phyloP scores from a whole-genome alignment of 1,140 invertebrate species.

The Manduca sexta region DNA sequence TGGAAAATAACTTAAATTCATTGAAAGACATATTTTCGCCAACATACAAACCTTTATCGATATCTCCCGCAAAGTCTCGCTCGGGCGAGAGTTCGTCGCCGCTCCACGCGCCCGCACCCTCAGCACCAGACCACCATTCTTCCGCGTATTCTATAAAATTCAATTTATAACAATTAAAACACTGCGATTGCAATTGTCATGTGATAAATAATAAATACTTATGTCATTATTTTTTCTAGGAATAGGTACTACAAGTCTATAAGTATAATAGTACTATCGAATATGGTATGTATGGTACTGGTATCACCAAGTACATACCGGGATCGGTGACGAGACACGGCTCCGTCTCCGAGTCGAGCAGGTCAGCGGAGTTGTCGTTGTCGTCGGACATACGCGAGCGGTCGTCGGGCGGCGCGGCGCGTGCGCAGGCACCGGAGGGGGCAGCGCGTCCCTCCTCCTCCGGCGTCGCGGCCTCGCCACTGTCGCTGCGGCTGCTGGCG shows the following conservation, averaged over 20 bases:
- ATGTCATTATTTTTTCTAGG: neutral
- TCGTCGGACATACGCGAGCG: slow-evolving; percentile 51
- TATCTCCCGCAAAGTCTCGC: slow-evolving; percentile 42
- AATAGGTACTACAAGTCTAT: too few species aligned
- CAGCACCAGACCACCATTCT: slow-evolving; percentile 62
- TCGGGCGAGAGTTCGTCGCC: slow-evolving; percentile 66
- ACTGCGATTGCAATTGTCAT: too few species aligned
- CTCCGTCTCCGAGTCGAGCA: slow-evolving; percentile 85
- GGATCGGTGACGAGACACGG: slow-evolving; percentile 84
- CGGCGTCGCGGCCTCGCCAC: slow-evolving; percentile 49
- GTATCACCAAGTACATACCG: too few species aligned
- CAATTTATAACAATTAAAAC: too few species aligned
- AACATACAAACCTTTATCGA: slow-evolving; percentile 41
- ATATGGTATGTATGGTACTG: too few species aligned
- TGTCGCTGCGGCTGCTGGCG: slow-evolving; percentile 50
- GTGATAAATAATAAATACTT: too few species aligned
- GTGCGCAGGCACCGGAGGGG: slow-evolving; percentile 2
- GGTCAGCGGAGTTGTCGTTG: slow-evolving; percentile 77
- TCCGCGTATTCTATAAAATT: slow-evolving; percentile 45
- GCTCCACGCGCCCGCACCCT: slow-evolving; percentile 55
- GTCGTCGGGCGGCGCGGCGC: slow-evolving; percentile 26
- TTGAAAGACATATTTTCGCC: too few species aligned
- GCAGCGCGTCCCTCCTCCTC: slow-evolving; percentile 39
- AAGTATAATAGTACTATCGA: too few species aligned
- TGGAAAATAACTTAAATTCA: too few species aligned